Conservation (phyloP, 1,140 invertebrate genomes). For the Zaprionus ghesquierei region DNA sequence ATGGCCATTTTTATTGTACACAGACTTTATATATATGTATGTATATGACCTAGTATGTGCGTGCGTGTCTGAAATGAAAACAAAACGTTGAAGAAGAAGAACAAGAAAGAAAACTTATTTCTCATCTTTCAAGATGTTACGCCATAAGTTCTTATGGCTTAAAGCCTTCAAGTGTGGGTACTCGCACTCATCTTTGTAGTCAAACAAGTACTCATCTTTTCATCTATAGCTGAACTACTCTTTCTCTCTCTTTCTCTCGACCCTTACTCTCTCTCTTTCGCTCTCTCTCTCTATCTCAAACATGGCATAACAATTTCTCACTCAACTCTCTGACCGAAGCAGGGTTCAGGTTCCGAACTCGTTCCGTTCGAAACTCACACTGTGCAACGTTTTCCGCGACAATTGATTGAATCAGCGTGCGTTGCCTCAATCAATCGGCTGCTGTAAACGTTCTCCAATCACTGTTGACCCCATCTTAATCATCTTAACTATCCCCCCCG, state of each 20-base stretch:
- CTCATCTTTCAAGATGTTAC: slow-evolving; percentile 19
- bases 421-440: slow-evolving; percentile 27
- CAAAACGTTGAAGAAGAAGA: neutral
- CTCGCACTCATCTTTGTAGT: slow-evolving; percentile 11
- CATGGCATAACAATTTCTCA: slow-evolving; percentile 48
- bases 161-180: slow-evolving; percentile 12
- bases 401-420: slow-evolving; percentile 60
- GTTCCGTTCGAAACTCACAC: slow-evolving; percentile 77
- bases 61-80: slow-evolving; percentile 32
- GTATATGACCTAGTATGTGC: slow-evolving; percentile 25
- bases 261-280: slow-evolving; percentile 15
- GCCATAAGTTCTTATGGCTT: slow-evolving; percentile 18
- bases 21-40: neutral
- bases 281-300: slow-evolving; percentile 21
- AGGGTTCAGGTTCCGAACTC: slow-evolving; percentile 72
- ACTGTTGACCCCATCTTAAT: slow-evolving; percentile 29
- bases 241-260: slow-evolving; percentile 6
- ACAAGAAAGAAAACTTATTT: slow-evolving; percentile 15
- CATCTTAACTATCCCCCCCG: slow-evolving; percentile 4
- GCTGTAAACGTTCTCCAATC: slow-evolving; percentile 24
- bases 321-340: slow-evolving; percentile 60
- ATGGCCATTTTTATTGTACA: slow-evolving; percentile 22
- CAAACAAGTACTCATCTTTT: slow-evolving; percentile 18
- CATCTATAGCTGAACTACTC: neutral
- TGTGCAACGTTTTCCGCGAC: slow-evolving; percentile 47